Conservation (phyloP, 2,888 invertebrate genomes). For the Notodromas monacha region DNA sequence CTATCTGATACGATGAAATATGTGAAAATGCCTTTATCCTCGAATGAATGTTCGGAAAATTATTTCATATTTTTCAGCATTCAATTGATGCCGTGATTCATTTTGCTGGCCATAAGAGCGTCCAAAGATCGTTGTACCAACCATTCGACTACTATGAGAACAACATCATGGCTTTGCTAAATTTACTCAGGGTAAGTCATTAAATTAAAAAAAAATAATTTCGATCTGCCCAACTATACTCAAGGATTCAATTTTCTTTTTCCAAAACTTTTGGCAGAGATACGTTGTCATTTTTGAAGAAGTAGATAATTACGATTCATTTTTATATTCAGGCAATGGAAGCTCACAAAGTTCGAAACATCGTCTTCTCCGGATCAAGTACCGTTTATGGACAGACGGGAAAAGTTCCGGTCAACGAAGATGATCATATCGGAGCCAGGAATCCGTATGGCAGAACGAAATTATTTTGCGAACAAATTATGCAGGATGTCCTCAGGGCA, state of each 20-base stretch:
- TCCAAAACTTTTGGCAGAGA: too few species aligned
- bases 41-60: too few species aligned
- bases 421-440: constrained; percentile 58
- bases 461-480: constrained; percentile 41
- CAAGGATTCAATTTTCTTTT: too few species aligned
- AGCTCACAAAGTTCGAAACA: constrained; percentile 38
- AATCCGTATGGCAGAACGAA: constrained; percentile 92
- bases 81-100: constrained; percentile 79
- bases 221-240: too few species aligned
- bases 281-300: too few species aligned
- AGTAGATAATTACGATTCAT: too few species aligned
- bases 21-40: too few species aligned
- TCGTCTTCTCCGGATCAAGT: constrained; percentile 55
- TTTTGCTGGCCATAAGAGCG: constrained; percentile 82
- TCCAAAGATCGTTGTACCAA: constrained; percentile 71
- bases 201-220: too few species aligned
- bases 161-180: constrained; percentile 67
- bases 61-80: too few species aligned
- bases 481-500: constrained; percentile 17
- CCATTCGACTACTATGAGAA: constrained; percentile 77
- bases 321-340: too few species aligned
- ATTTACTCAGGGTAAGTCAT: too few species aligned
- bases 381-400: constrained; percentile 79
- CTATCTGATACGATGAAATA: too few species aligned
- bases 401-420: constrained; percentile 56